phyloP scores from a whole-genome alignment of 2,113 vertebrate genomes.

The Hyaena hyaena region DNA sequence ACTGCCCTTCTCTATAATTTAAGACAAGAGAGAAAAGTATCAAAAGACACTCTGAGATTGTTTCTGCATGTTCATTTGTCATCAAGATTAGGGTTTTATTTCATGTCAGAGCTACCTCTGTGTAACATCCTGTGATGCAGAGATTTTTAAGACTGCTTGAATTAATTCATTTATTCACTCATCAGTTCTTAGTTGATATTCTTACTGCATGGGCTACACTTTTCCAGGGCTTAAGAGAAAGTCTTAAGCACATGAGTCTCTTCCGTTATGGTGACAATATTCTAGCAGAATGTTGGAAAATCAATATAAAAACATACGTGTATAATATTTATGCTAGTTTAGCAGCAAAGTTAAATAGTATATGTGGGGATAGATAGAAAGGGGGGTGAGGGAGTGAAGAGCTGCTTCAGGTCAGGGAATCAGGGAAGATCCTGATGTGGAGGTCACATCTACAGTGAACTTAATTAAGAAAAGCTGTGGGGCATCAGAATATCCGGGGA shows the following conservation, averaged over 20 bases:
- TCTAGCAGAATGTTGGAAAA: not conserved
- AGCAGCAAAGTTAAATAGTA: not conserved
- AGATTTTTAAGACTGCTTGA: not conserved
- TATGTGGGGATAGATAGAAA: not conserved
- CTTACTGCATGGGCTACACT: not conserved
- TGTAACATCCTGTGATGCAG: not conserved
- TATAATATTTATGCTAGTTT: not conserved
- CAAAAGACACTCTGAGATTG: not conserved
- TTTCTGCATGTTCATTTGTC: not conserved
- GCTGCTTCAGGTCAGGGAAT: not conserved
- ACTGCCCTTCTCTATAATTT: not conserved
- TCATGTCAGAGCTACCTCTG: not conserved
- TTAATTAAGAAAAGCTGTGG: not conserved
- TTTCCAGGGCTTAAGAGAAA: not conserved
- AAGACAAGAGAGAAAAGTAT: not conserved
- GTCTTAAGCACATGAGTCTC: fast-evolving
- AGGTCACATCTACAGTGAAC: not conserved
- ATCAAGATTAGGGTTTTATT: not conserved
- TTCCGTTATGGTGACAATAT: not conserved
- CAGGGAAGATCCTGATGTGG: not conserved
- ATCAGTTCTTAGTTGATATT: not conserved
- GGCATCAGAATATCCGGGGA: not conserved
- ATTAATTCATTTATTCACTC: not conserved
- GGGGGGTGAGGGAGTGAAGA: fast-evolving
- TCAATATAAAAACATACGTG: not conserved